Base-by-base conservation (phyloP, 92 coral and sea anemone genomes). In the Hydrozoanthus gracilis region DNA sequence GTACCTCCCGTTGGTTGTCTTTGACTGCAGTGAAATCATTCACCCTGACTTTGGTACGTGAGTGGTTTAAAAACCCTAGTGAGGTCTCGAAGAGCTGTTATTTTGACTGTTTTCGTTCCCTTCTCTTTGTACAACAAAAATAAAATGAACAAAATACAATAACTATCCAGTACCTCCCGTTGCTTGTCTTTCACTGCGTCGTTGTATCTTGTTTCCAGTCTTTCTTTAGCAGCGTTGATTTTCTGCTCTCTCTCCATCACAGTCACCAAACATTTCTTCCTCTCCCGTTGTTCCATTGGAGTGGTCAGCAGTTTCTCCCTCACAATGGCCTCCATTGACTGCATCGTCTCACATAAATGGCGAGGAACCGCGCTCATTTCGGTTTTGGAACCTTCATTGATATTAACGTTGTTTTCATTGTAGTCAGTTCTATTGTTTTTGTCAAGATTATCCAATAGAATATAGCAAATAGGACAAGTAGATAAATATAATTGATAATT, bases 1-100 rank as follows among this genome's bases (percentile, higher is more conserved):
- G 39, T 88, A 94, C 99, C 98, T 96, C 99, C 14, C 77, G 80
- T 35, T 89, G 92, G 78, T 96, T 96, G 55, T 87, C 95, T 73
- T 91, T 87, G 2, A 96, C 90, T 15, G 98, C 96, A 8, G 82
- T 91, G 39, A 27, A 27, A 27, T 27, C 39, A 27, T 2, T 27
- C 39, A 27, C 39, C 39, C 39, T 0, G 2, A 27, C 39, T 27
- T 27, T 0, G 39, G 39, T 27, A 27, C 39, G 39, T 27, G 39
- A 27, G 39, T 27, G 39, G 39, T 27, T 27, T 27, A 27, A 27
- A 27, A 27, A 27, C 39, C 2, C 39, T 27, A 27, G 39, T 27
- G 39, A 27, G 39, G 39, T 27, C 39, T 27, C 39, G 39, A 27
- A 27, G 39, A 27, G 39, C 39, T 27, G 39, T 27, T 27, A 27